Conservation (phyloP, 2,888 invertebrate species). For the Macaria liturata region DNA sequence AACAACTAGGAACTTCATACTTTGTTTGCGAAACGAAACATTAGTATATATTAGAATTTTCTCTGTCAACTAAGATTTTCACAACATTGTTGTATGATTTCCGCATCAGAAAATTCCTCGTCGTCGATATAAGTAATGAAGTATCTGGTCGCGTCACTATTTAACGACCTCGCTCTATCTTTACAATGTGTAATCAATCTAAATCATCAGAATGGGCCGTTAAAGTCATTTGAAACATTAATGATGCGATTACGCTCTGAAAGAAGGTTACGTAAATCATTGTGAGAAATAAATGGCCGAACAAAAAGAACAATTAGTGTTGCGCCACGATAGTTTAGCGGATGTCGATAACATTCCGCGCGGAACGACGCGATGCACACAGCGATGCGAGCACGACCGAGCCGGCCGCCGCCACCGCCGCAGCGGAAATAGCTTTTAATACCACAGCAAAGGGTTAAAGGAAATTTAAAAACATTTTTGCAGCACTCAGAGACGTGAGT, state of each 20-base stretch:
- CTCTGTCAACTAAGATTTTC: too few relatives aligned
- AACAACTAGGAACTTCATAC: too few relatives aligned
- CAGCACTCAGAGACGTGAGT: constrained; percentile 64
- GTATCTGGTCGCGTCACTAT: constrained; percentile 31
- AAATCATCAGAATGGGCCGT: constrained; percentile 65
- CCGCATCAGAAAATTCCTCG: too few relatives aligned
- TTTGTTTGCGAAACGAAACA: too few relatives aligned
- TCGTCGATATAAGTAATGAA: too few relatives aligned
- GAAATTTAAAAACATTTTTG: constrained; percentile 37
- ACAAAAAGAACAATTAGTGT: constrained; percentile 79
- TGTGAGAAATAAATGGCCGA: constrained; percentile 63
- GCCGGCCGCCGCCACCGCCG: background rate
- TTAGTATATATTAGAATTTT: too few relatives aligned
- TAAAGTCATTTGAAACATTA: constrained; percentile 69
- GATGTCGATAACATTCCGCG: constrained; percentile 77
- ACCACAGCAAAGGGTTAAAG: constrained; percentile 32
- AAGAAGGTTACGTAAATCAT: constrained; percentile 71
- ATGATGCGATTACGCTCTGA: constrained; percentile 64
- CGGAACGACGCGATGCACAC: constrained; percentile 71
- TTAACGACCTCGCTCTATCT: constrained; percentile 43
- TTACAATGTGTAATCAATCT: constrained; percentile 60
- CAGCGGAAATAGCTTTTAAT: constrained; percentile 45
- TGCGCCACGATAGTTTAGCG: constrained; percentile 77
- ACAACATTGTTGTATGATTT: too few relatives aligned
- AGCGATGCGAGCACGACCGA: constrained; percentile 56